Conservation (phyloP, 2,888 invertebrate genomes). For the Euzophera pinguis region DNA sequence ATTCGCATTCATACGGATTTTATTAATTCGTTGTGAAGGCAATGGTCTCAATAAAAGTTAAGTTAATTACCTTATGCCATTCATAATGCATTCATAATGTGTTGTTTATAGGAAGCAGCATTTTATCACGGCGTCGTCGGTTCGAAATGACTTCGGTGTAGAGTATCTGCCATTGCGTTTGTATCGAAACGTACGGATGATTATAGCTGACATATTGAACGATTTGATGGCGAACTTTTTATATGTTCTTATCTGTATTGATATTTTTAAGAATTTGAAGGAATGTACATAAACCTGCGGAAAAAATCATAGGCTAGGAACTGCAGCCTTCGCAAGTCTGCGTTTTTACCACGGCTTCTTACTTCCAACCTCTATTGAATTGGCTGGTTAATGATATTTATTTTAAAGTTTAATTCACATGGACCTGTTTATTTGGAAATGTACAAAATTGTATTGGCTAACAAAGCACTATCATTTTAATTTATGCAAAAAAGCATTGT, state of each 20-base stretch:
- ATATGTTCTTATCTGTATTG: no score
- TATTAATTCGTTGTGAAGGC: background rate
- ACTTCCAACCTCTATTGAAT: no score
- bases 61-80: background rate
- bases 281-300: no score
- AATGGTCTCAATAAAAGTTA: background rate
- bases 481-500: background rate
- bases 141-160: background rate
- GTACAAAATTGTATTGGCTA: background rate
- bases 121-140: background rate
- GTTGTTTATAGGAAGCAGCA: background rate
- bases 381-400: no score
- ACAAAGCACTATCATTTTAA: no score
- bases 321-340: no score
- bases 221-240: background rate
- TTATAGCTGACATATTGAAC: background rate
- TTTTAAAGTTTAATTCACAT: background rate
- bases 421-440: no score
- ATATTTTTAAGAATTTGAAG: no score
- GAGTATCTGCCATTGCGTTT: background rate
- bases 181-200: background rate
- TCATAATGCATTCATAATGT: conserved; percentile 3
- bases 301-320: no score
- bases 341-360: no score
- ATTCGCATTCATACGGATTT: background rate